Base-by-base conservation (phyloP, 1,140 invertebrate species). In the Aradophagus sp. region DNA sequence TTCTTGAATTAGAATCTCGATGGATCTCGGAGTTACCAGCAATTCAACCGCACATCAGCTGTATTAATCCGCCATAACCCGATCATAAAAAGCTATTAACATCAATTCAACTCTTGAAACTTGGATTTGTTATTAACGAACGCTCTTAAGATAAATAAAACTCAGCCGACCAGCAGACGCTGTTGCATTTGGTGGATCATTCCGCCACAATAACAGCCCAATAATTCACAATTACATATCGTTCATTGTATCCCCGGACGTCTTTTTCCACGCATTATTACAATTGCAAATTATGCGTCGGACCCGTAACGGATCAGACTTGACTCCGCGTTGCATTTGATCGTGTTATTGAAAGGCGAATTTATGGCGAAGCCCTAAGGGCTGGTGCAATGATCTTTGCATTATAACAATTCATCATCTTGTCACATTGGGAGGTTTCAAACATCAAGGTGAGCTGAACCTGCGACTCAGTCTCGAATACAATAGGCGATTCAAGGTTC, bases 401-500 rank as follows among this genome's bases (percentile, higher is more conserved):
- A 65, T 67, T 73, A 63, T 67, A 67, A 59, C 63, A 62, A 73
- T 73, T 68, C 70, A 73, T 73, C 65, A 73, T 73, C 58, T 68
- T 73, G 71, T 73, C 71, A 63, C 71, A 68, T 73, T 73, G 59
- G 59, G 58, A 65, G 71, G 71, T 73, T 73, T 65, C 65, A 73
- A 68, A 59, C 71, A 73, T 73, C 71, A 73, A 73, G 71, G 71
- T 68, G 65, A 73, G 47, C 50, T 68, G 71, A 73, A 73, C 63
- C 71, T 73, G 63, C 36, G 71, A 73, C 63, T 73, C 39, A 47
- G 36, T 36, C 17, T 35, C 20, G 70, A 73, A 73, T 63, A 68
- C 70, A 73, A 73, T 68, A 65, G 70, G 32, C 58, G 63, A 68
- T 73, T 73, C 70, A 73, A 73, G 70, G 70, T 73, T 73, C 70